Base-by-base conservation (phyloP, 2,888 invertebrate species). In the Muschampia plurimacula region DNA sequence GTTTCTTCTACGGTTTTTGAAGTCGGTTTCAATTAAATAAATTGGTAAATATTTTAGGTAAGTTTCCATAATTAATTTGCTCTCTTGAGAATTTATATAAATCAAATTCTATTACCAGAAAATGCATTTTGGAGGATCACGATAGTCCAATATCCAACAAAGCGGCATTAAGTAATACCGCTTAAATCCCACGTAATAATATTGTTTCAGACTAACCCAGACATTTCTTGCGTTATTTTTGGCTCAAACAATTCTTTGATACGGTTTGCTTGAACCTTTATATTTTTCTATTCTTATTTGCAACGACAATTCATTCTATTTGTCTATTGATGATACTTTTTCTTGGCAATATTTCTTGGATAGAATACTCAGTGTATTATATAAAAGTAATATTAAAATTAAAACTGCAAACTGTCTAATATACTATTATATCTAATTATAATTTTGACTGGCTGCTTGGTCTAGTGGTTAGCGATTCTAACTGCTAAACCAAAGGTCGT, bases 211-310 rank as follows among this genome's bases (percentile, higher is more conserved):
- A 55, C 52, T 55, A 41, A 63, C 63, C 41, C 63, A 69, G 41
- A 63, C 63, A 52, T 13, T 36, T 39, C 63, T 55, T 63, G 52
- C 52, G 69, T 69, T 70, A 65, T 70, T 70, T 65, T 70, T 70
- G 70, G 70, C 65, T 65, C 63, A 22, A 36, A 46, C 44, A 70
- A 65, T 59, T 65, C 64, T 62, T 32, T 36, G 44, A 60, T 60
- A 39, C 15, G 32, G 12, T 41, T 57, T 12, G 49, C 49, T 68
- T 12, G 15, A 62, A 62, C 46, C 28, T 59, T 52, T 67, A 39
- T 65, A 15, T 66, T 68, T 68, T 60, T 44, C 64, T 65, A 41
- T 60, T 68, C 44, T 46, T 68, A 68, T 68, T 68, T 46, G 46
- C 59, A 68, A 68, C 32, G 67, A 60, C 41, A 44, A 55, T 67